Evolutionary conservation across 64 coral and sea anemone species (phyloP).

Genomic region (Astreopora myriophthalma): DNA sequence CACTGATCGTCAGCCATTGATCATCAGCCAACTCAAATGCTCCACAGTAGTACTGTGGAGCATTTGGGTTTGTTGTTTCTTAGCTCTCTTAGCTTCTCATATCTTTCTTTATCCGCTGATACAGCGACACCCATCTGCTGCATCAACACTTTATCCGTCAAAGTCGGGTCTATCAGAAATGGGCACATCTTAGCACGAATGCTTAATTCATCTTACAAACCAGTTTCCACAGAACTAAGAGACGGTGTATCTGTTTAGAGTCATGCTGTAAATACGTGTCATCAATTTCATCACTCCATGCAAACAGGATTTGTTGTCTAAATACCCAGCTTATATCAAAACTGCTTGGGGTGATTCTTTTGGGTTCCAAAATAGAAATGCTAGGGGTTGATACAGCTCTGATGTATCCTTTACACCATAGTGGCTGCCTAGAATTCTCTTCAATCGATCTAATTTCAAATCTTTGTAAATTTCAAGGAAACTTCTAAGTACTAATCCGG

Average conservation of each 20-base stretch:
- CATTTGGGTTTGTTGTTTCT: background rate
- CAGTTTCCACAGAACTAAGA: conserved; percentile 70
- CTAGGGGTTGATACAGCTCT: conserved; percentile 52
- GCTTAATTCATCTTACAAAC: conserved; percentile 65
- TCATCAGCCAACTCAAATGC: too few relatives aligned
- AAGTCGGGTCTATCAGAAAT: conserved; percentile 62
- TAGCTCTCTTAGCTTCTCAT: conserved; percentile 71
- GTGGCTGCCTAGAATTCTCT: conserved; percentile 45
- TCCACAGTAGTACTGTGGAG: background rate
- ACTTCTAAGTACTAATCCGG: background rate
- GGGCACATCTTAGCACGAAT: conserved; percentile 74
- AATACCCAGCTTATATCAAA: conserved; percentile 65
- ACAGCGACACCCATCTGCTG: conserved; percentile 62
- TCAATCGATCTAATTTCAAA: conserved; percentile 13
- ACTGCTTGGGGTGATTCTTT: conserved; percentile 58
- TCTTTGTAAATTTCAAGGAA: conserved; percentile 33
- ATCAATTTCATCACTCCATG: background rate
- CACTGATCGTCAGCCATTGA: too few relatives aligned
- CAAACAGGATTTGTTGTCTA: background rate
- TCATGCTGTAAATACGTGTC: conserved; percentile 29
- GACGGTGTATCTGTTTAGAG: conserved; percentile 16
- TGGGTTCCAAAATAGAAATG: conserved; percentile 22
- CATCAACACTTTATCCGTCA: conserved; percentile 61
- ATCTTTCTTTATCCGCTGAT: conserved; percentile 66
- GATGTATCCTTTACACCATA: conserved; percentile 57